Evolutionary conservation across 2,888 invertebrate species (phyloP), one percentile per base, ranked within the genome.

Genomic region (Pyrrhia umbra): DNA sequence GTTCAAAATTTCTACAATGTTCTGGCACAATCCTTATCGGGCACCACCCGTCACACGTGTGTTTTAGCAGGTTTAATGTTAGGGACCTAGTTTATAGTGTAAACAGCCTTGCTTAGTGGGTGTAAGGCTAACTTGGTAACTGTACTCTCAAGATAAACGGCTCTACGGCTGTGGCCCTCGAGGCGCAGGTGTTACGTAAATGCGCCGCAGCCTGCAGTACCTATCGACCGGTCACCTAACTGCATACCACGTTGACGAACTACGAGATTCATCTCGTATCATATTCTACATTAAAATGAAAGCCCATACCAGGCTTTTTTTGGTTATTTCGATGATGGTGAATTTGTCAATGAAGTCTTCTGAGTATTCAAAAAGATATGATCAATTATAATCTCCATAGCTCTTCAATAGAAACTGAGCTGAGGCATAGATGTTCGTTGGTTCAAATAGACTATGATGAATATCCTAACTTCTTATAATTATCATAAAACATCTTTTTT

Each of bases 131-230:
- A 83, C 84, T 61, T 64, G 81, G 79, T 90, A 88, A 91, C 88
- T 86, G 88, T 88, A 85, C 76, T 84, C 81, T 80, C 63, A 80
- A 90, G 91, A 90, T 90, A 90, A 90, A 84, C 65, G 77, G 56
- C 49, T 66, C 49, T 20, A 43, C 21, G 65, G 20, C 42, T 60
- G 52, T 60, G 47, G 64, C 59, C 52, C 54, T 64, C 42, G 15
- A 37, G 51, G 75, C 86, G 86, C 91, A 90, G 88, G 90, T 92
- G 88, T 90, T 88, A 85, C 87, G 88, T 86, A 91, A 92, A 57
- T 62, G 71, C 79, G 74, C 83, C 85, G 87, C 88, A 88, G 83
- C 79, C 85, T 85, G 85, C 85, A 83, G 71, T 71, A 76, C 66
- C 84, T 92, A 93, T 92, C 90, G 91, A 92, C 90, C 92, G 86